Percentiles rank a stretch among this genome's conserved stretches.
Conservation (phyloP, 2,888 invertebrate genomes). For the Ochropleura leucogaster region DNA sequence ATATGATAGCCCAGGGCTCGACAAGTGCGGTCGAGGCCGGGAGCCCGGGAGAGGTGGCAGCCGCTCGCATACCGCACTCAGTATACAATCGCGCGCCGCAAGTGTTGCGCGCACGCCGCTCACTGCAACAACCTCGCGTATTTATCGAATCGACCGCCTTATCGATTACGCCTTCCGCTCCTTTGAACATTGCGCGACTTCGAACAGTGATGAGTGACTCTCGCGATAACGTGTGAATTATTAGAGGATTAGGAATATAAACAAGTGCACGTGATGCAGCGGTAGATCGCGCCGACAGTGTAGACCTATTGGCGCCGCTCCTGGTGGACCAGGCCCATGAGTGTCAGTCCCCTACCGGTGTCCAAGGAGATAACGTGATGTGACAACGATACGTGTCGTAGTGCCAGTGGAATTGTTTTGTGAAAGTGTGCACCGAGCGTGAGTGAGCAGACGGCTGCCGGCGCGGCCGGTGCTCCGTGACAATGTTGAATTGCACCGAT, state of each 20-base stretch:
- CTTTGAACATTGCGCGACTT: conserved; percentile 73
- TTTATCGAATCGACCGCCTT: conserved; percentile 77
- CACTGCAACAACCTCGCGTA: conserved; percentile 77
- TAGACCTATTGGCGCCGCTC: conserved; percentile 84
- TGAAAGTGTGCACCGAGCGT: conserved; percentile 89
- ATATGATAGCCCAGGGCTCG: conserved; percentile 84
- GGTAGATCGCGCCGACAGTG: conserved; percentile 75
- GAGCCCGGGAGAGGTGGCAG: conserved; percentile 85
- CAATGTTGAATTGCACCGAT: conserved; percentile 94
- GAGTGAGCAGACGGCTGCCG: conserved; percentile 81
- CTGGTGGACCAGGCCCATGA: conserved; percentile 75
- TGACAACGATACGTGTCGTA: conserved; percentile 86
- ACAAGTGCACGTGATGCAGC: conserved; percentile 77
- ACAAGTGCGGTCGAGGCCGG: conserved; percentile 85
- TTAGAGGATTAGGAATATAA: conserved; percentile 74
- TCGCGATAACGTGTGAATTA: conserved; percentile 72
- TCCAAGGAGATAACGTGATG: conserved; percentile 88
- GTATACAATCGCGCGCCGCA: conserved; percentile 87
- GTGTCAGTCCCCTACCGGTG: conserved; percentile 77
- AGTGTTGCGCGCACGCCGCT: conserved; percentile 87
- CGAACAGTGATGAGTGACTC: conserved; percentile 80
- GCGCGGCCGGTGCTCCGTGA: conserved; percentile 83
- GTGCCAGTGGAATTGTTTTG: conserved; percentile 89
- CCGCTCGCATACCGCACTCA: conserved; percentile 83
- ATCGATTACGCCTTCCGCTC: conserved; percentile 81